Conservation (phyloP, 1,140 invertebrate genomes). For the Drosophila pachea region DNA sequence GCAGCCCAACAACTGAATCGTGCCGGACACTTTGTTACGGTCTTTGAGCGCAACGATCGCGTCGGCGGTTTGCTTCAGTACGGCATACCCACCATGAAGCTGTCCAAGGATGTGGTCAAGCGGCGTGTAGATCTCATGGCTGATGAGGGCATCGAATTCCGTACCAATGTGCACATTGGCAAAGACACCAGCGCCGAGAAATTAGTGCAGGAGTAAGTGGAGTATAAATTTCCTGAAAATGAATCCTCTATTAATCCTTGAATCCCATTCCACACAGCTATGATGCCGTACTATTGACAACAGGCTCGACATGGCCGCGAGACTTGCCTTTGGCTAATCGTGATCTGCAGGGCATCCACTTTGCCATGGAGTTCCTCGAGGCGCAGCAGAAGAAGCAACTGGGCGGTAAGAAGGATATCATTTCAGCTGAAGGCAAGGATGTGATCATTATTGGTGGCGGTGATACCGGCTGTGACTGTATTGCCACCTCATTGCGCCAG, state of each 20-base stretch:
- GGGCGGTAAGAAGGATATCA: constrained; percentile 81
- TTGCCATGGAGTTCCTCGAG: constrained; percentile 98
- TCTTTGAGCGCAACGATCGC: constrained; percentile 97
- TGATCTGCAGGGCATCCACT: constrained; percentile 92
- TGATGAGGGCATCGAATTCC: constrained; percentile 95
- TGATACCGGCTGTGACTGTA: constrained; percentile 99
- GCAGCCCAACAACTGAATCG: constrained; percentile 97
- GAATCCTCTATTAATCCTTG: background rate
- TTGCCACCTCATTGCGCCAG: constrained; percentile 97
- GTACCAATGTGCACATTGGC: constrained; percentile 93
- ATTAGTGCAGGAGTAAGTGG: constrained; percentile 79
- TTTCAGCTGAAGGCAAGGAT: constrained; percentile 94
- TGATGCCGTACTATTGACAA: constrained; percentile 93
- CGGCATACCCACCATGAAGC: constrained; percentile 99
- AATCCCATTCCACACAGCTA: constrained; percentile 77
- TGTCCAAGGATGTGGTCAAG: constrained; percentile 95
- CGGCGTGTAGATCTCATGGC: constrained; percentile 92
- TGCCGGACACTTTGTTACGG: constrained; percentile 93
- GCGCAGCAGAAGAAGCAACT: constrained; percentile 98
- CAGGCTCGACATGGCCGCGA: constrained; percentile 97
- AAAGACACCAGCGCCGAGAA: constrained; percentile 91
- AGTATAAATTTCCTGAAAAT: background rate
- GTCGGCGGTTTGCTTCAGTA: constrained; percentile 97
- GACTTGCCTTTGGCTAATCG: constrained; percentile 93
- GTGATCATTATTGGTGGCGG: constrained; percentile 99